Percentiles rank a stretch among this genome's conserved stretches.
Conservation (phyloP, 2,797 vertebrate species). For the Enteromius afrohamiltoni region DNA sequence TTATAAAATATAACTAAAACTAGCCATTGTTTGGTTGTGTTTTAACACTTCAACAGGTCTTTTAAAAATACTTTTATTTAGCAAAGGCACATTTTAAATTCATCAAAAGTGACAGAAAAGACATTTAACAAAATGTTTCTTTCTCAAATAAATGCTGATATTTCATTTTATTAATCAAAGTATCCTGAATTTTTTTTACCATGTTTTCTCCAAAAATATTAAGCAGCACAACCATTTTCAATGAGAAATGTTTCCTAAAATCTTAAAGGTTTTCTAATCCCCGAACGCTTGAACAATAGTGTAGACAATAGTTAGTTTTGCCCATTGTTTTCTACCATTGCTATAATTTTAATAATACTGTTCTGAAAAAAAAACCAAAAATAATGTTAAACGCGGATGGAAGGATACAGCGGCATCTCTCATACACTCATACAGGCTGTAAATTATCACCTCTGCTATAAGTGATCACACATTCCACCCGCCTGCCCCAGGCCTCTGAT, state of each 20-base stretch:
- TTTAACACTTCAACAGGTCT: slow-evolving; percentile 7
- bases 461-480: slow-evolving; percentile 28
- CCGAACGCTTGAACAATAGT: neutral
- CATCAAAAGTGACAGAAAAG: neutral
- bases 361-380: neutral
- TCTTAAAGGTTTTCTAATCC: neutral
- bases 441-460: slow-evolving; percentile 37
- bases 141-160: neutral
- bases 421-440: slow-evolving; percentile 24
- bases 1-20: neutral
- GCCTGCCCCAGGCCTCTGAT: slow-evolving; percentile 25
- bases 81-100: neutral
- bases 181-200: neutral
- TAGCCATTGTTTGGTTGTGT: neutral
- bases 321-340: neutral
- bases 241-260: neutral
- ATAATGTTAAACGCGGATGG: neutral
- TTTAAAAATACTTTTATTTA: neutral
- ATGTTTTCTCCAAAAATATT: neutral
- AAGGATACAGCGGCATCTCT: neutral
- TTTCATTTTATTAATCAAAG: neutral
- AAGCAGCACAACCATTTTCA: neutral
- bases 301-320: neutral
- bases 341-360: neutral
- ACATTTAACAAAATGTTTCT: neutral